Evolutionary conservation across 2,113 vertebrate species (phyloP).

Genomic region (Dipodomys spectabilis): DNA sequence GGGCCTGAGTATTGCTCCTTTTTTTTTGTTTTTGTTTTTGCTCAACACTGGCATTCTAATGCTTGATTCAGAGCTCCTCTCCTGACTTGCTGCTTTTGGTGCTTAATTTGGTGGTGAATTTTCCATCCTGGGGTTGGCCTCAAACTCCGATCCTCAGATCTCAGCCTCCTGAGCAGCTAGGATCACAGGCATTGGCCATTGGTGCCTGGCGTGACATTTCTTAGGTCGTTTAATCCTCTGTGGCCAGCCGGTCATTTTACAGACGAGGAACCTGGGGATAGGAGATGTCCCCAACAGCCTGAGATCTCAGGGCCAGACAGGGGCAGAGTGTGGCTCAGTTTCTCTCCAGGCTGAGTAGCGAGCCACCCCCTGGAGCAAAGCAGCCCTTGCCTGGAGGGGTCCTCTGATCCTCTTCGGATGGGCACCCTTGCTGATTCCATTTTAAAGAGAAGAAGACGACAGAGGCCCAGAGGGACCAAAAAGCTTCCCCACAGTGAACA

Average conservation of each 20-base stretch:
- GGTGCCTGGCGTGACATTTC: background rate
- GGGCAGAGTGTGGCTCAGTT: background rate
- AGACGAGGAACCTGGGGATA: slow-evolving; percentile 25
- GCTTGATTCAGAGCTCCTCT: no score
- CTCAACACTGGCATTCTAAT: no score
- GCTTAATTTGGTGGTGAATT: no score
- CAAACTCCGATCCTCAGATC: no score
- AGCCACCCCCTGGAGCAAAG: background rate
- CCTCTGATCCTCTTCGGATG: no score
- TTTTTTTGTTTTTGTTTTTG: no score
- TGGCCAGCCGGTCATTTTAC: background rate
- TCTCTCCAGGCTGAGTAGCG: background rate
- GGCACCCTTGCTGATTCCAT: background rate
- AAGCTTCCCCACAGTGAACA: background rate
- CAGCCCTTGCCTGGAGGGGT: no score
- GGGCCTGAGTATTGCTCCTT: no score
- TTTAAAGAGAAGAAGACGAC: background rate
- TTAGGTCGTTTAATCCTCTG: background rate
- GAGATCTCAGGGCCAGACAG: background rate
- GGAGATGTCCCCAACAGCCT: background rate
- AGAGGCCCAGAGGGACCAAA: background rate
- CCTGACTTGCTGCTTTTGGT: no score
- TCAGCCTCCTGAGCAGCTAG: no score
- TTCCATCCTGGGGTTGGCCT: no score
- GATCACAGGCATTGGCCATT: no score